Conservation (phyloP, 2,113 vertebrate genomes). For the Stomatorhinus ivindoensis region DNA sequence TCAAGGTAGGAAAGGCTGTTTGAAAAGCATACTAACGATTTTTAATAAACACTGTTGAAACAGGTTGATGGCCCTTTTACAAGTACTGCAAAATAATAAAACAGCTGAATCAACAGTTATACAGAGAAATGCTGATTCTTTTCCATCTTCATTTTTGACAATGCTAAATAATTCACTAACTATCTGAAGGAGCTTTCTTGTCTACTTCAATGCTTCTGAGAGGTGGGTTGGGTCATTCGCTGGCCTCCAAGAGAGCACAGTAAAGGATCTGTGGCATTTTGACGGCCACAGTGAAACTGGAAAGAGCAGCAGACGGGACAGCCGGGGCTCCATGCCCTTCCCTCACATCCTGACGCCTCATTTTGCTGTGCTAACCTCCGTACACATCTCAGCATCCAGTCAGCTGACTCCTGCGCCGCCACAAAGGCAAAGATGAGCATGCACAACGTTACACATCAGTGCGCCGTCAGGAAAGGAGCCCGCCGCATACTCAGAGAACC, state of each 20-base stretch:
- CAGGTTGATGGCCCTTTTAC: background rate
- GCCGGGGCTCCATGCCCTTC: too few species aligned
- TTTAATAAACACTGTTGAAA: background rate
- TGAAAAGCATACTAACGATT: background rate
- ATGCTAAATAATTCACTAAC: background rate
- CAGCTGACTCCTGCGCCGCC: background rate
- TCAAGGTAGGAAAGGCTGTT: background rate
- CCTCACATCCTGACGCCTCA: background rate
- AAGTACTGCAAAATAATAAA: background rate
- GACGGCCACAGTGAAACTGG: background rate
- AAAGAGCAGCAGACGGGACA: background rate
- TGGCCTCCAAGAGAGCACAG: background rate
- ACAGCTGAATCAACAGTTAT: background rate
- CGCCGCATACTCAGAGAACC: background rate
- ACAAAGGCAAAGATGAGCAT: background rate
- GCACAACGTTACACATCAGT: background rate
- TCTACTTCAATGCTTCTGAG: background rate
- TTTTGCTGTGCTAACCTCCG: background rate
- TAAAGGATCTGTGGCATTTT: background rate
- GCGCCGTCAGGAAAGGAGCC: background rate
- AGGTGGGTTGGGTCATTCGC: background rate
- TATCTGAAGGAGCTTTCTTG: background rate
- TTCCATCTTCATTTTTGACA: background rate
- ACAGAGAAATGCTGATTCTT: background rate
- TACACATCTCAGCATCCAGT: background rate